Base-by-base conservation (phyloP, 2,888 invertebrate species). In the Ophion costatus region DNA sequence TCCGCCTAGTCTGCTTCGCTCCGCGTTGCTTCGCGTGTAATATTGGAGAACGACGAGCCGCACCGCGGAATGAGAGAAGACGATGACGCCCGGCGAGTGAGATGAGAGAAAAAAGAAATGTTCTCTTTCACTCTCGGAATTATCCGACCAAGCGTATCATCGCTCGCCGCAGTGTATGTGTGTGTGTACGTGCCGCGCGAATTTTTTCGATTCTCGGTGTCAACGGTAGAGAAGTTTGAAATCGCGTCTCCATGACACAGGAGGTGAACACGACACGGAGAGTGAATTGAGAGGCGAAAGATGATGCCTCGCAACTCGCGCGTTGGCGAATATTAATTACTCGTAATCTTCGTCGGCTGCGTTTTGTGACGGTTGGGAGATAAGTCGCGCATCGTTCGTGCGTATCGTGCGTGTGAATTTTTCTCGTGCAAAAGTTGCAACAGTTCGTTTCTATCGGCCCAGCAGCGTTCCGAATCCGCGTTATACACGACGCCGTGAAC, bases 1-100 rank as follows among this genome's bases (percentile, higher is more conserved):
- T 79, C 82, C 82, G 84, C 84, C 82, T 82, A 71, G 81, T 78
- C 74, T 59, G 63, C 82, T 61, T 78, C 77, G 51, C 17, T 67
- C 45, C 56, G 22, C 45, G 66, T 59, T 67, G 66, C 63, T 57
- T 70, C 64, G 70, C 69, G 70, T 17, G 51, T 75, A 42, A 69
- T 59, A 59, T 77, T 20, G 75, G 66, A 66, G 76, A 38, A 33
- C 75, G 64, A 29, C 14, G 51, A 51, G 51, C 51, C 51, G 51
- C 51, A 63, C 63, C 29, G 45, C 57, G 57, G 56, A 57, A 69
- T 22, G 42, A 66, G 70, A 70, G 42, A 69, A 69, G 33, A 56
- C 20, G 66, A 66, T 20, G 7, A 76, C 20, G 66, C 24, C 66
- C 57, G 38, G 11, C 64, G 45, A 64, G 64, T 51, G 38, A 64